Conservation (phyloP, 1,140 invertebrate genomes). For the Goniozus legneri region DNA sequence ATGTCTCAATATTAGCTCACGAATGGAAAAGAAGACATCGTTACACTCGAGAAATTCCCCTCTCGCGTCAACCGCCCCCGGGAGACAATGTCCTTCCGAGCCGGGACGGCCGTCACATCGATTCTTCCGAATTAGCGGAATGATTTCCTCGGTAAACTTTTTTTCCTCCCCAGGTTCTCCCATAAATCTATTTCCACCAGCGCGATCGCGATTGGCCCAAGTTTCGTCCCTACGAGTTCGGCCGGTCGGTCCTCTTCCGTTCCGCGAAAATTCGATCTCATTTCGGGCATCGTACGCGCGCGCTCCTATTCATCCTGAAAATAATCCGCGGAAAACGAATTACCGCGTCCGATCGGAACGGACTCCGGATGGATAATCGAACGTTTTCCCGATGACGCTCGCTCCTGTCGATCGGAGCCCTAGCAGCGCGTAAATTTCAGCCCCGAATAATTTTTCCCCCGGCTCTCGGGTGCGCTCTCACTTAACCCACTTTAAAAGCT, state of each 20-base stretch:
- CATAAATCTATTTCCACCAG: constrained; percentile 34
- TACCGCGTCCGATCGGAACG: constrained; percentile 13
- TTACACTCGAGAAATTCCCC: too few relatives aligned
- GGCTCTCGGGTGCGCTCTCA: not conserved
- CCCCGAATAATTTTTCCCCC: too few relatives aligned
- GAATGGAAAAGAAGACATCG: too few relatives aligned
- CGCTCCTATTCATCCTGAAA: constrained; percentile 9
- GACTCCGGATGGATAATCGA: too few relatives aligned
- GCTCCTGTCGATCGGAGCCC: constrained; percentile 6
- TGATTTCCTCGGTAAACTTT: constrained; percentile 29
- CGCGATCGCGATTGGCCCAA: constrained; percentile 25
- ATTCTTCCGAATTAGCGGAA: constrained; percentile 40
- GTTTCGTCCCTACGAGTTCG: constrained; percentile 8
- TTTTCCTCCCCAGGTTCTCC: constrained; percentile 22
- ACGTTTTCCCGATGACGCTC: too few relatives aligned
- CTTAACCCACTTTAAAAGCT: constrained; percentile 23
- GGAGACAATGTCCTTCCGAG: not conserved
- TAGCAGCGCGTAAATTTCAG: constrained; percentile 3
- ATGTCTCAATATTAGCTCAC: too few relatives aligned
- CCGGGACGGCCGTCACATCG: constrained; percentile 24
- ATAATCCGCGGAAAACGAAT: constrained; percentile 20
- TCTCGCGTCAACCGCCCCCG: too few relatives aligned
- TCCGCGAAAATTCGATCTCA: constrained; percentile 20
- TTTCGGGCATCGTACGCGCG: too few relatives aligned
- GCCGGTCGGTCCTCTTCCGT: not conserved